A percentile compares a stretch with the other conserved stretches of the same genome.
phyloP scores from a whole-genome alignment of 2,888 invertebrate species.

The Mamestra brassicae region DNA sequence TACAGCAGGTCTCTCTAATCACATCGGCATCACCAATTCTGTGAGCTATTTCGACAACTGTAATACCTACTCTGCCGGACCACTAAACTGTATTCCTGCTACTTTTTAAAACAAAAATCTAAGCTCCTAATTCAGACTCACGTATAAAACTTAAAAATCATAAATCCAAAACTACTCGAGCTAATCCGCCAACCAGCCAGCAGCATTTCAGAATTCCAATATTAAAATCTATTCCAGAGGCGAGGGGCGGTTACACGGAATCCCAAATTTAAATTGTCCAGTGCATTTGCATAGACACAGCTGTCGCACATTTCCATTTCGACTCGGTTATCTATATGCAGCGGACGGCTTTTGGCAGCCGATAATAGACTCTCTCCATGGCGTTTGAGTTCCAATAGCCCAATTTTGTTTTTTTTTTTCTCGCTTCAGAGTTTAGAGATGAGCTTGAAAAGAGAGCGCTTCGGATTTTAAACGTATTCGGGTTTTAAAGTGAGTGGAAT shows the following conservation, averaged over 20 bases:
- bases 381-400: constrained; percentile 44
- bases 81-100: not conserved
- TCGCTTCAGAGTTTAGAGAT: not conserved
- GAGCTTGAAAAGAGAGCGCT: constrained; percentile 2
- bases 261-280: constrained; percentile 77
- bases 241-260: constrained; percentile 65
- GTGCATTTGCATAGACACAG: constrained; percentile 79
- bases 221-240: constrained; percentile 60
- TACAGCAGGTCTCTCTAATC: too few relatives aligned
- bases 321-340: constrained; percentile 71
- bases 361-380: constrained; percentile 64
- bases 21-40: too few relatives aligned
- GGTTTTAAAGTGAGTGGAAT: not conserved
- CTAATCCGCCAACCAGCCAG: constrained; percentile 48
- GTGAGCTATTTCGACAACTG: not conserved
- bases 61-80: too few relatives aligned
- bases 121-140: not conserved
- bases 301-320: constrained; percentile 76
- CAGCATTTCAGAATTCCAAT: constrained; percentile 55
- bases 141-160: constrained; percentile 18
- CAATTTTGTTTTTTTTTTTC: constrained; percentile 33
- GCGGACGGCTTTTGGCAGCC: constrained; percentile 67
- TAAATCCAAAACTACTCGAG: constrained; percentile 40
- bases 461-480: constrained; percentile 12
- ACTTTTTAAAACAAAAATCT: not conserved